Percentiles rank a stretch among this genome's conserved stretches.
These are phyloP conservation scores for Rhinopomastus cyanomelas DNA, from an alignment of 2,113 vertebrate species.

Conservation along the genomic window DNA sequence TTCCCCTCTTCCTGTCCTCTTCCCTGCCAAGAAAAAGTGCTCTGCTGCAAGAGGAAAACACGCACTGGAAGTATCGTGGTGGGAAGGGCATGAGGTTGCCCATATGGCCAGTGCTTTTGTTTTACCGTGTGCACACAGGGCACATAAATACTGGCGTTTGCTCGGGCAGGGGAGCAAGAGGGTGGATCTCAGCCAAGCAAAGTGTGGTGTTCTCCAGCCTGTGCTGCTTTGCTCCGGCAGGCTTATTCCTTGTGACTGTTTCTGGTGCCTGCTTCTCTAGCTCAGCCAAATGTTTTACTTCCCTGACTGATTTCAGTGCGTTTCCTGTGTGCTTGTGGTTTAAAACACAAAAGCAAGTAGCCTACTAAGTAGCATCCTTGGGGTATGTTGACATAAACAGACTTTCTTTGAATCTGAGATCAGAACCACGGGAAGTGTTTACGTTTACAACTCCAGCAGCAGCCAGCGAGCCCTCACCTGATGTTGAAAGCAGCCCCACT, in stretches of 20 bases:
- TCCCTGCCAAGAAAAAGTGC: conserved; percentile 18
- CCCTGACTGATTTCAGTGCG: not conserved
- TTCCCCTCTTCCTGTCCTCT: not conserved
- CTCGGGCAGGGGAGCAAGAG: not conserved
- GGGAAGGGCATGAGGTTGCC: not conserved
- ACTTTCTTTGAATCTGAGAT: not conserved
- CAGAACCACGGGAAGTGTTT: not conserved
- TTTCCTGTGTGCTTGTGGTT: not conserved
- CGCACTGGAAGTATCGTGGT: not conserved
- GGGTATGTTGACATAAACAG: not conserved
- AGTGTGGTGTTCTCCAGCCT: not conserved
- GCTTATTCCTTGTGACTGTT: not conserved
- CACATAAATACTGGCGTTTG: not conserved
- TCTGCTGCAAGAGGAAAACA: not conserved
- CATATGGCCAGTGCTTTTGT: conserved; percentile 12
- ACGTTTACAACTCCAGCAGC: not conserved
- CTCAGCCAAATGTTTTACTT: not conserved
- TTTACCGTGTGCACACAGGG: not conserved
- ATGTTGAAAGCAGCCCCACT: not conserved
- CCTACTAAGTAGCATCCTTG: not conserved
- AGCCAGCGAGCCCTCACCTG: not conserved
- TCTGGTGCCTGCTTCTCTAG: not conserved
- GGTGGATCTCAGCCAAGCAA: not conserved
- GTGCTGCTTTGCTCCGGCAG: not conserved
- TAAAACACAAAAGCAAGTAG: not conserved